Percentiles rank a stretch among this genome's conserved stretches.
phyloP scores from a whole-genome alignment of 2,113 vertebrate species.

The Scortum barcoo region DNA sequence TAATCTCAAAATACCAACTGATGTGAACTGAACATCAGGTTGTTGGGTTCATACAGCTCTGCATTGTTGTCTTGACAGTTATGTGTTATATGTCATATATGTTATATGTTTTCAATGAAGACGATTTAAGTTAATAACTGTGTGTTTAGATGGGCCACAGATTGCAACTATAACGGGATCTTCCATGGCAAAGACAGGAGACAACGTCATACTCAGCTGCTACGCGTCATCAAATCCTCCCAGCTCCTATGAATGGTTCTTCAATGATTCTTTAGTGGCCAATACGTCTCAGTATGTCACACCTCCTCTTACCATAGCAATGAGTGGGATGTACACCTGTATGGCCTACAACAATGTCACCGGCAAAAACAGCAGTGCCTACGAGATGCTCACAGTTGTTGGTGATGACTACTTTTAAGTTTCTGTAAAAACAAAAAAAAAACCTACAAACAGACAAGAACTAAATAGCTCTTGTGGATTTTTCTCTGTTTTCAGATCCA shows the following conservation, averaged over 20 bases:
- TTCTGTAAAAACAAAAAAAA: neutral
- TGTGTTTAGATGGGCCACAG: conserved; percentile 74
- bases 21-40: neutral
- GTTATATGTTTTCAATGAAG: neutral
- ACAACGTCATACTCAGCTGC: conserved; percentile 57
- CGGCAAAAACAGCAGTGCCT: neutral
- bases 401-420: conserved; percentile 27
- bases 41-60: neutral
- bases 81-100: no score
- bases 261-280: conserved; percentile 40
- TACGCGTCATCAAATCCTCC: conserved; percentile 60
- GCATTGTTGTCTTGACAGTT: accelerated
- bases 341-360: conserved; percentile 23
- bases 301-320: conserved; percentile 12
- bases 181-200: neutral
- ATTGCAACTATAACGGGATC: conserved; percentile 47
- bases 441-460: neutral
- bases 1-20: neutral
- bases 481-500: conserved; percentile 55
- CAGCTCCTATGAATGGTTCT: conserved; percentile 66
- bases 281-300: conserved; percentile 43
- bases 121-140: neutral
- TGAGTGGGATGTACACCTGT: conserved; percentile 17
- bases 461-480: neutral
- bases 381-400: conserved; percentile 43